These are phyloP conservation scores for Megaleporinus macrocephalus DNA, from an alignment of 2,113 vertebrate species.

Conservation along the genomic window DNA sequence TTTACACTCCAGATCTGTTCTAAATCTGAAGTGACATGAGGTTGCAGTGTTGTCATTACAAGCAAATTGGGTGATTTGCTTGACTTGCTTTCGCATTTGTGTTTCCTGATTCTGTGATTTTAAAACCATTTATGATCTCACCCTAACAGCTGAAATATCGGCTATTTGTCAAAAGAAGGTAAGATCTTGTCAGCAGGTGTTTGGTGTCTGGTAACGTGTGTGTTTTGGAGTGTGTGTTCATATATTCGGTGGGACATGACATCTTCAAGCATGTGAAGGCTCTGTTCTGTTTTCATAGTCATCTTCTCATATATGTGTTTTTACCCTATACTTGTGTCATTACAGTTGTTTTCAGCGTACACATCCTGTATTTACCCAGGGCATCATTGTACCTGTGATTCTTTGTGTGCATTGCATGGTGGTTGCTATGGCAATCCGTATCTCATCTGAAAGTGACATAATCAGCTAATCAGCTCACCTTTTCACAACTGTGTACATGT, in stretches of 20 bases:
- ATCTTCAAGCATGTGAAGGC: not conserved
- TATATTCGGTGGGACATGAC: not conserved
- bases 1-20: not conserved
- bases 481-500: slow-evolving; percentile 13
- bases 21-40: not conserved
- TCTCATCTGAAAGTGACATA: slow-evolving; percentile 35
- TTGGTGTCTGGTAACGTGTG: slow-evolving; percentile 55
- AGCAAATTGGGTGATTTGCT: not conserved
- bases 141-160: slow-evolving; percentile 97
- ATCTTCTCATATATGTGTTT: not conserved
- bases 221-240: slow-evolving; percentile 65
- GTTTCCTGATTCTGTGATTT: slow-evolving; percentile 5
- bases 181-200: slow-evolving; percentile 73
- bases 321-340: not conserved
- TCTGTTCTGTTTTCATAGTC: not conserved
- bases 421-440: slow-evolving; percentile 25
- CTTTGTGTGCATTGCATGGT: slow-evolving; percentile 15
- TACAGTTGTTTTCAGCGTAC: not conserved
- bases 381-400: not conserved
- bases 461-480: slow-evolving; percentile 32
- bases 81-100: not conserved
- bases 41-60: not conserved
- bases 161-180: slow-evolving; percentile 99
- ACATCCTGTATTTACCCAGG: slow-evolving; percentile 9
- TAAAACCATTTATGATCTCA: slow-evolving; percentile 74